These are phyloP conservation scores for Gyrodactylus bullatarudis DNA, from an alignment of 1,140 invertebrate genomes.

Conservation along the genomic window DNA sequence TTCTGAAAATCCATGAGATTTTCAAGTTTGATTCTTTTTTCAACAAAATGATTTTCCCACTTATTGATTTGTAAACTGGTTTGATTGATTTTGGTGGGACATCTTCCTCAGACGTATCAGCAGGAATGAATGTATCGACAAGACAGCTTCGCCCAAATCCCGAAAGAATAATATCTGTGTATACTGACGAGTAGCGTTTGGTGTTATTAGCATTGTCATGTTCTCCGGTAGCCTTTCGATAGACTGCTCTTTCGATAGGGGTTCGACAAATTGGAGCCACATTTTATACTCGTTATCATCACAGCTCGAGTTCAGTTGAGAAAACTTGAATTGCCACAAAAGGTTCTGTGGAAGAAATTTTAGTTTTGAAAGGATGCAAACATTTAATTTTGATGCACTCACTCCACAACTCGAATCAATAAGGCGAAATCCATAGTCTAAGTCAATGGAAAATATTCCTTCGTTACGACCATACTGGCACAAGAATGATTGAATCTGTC, in stretches of 20 bases:
- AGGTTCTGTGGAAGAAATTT: no score
- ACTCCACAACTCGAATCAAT: not conserved
- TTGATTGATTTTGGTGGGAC: not conserved
- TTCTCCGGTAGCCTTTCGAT: not conserved
- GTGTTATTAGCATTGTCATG: not conserved
- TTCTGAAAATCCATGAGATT: no score
- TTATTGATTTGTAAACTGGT: no score
- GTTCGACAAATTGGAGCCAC: not conserved
- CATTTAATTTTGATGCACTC: no score
- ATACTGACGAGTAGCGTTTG: not conserved
- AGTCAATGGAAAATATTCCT: not conserved
- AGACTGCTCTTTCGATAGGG: not conserved
- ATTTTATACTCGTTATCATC: not conserved
- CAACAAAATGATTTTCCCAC: no score
- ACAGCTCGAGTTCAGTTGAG: not conserved
- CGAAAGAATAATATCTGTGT: not conserved
- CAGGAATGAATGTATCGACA: not conserved
- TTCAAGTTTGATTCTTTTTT: no score
- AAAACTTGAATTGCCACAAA: not conserved
- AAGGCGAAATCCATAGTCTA: not conserved
- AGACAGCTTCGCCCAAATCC: not conserved
- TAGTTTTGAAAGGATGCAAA: no score
- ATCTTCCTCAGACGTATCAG: not conserved
- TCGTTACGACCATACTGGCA: not conserved
- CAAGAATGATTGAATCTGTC: not conserved